Evolutionary conservation across 2,888 invertebrate genomes (phyloP).

Genomic region (Orthosia cruda): DNA sequence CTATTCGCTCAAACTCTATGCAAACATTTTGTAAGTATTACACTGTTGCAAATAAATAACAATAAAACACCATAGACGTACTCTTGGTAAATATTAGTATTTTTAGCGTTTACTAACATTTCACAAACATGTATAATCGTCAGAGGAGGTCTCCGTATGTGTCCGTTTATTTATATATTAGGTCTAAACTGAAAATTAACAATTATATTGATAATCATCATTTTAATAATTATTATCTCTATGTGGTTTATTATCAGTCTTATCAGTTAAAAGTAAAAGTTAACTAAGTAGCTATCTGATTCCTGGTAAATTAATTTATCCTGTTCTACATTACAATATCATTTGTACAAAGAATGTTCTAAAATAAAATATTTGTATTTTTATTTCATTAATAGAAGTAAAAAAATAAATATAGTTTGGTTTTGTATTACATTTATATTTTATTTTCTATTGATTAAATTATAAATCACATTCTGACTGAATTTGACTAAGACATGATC

Average conservation of each 20-base stretch:
- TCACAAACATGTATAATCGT: constrained; percentile 11
- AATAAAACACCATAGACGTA: constrained; percentile 2
- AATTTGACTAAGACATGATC: too few relatives aligned
- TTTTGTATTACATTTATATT: not conserved
- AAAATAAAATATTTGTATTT: not conserved
- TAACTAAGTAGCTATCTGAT: not conserved
- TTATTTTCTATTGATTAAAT: too few relatives aligned
- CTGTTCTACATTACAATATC: not conserved
- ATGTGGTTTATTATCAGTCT: not conserved
- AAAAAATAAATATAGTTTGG: not conserved
- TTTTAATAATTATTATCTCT: constrained; percentile 20
- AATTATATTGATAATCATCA: not conserved
- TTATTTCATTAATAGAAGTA: not conserved
- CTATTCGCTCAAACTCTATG: constrained; percentile 31
- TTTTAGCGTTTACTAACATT: constrained; percentile 20
- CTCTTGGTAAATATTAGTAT: constrained; percentile 7
- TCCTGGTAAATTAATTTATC: not conserved
- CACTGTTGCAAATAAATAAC: constrained; percentile 45
- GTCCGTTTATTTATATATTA: constrained; percentile 2
- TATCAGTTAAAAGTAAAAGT: constrained; percentile 36
- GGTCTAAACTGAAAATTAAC: not conserved
- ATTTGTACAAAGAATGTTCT: too few relatives aligned
- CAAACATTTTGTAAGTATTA: constrained; percentile 51
- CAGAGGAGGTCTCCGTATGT: constrained; percentile 9
- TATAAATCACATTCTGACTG: too few relatives aligned